Base-by-base conservation (phyloP, 2,797 vertebrate species). In the Aeoliscus strigatus region DNA sequence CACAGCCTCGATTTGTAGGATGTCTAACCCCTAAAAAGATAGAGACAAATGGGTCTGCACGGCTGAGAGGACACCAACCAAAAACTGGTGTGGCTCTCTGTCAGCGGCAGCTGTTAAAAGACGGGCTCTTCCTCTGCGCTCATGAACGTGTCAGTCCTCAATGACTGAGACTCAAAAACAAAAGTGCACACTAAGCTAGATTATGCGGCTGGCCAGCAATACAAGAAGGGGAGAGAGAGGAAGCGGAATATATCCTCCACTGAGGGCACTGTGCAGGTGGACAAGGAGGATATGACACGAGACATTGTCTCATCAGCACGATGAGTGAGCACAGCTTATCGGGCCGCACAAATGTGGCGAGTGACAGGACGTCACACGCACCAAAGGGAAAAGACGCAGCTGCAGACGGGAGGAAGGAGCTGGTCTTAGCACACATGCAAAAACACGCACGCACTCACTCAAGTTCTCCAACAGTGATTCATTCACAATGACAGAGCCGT, bases 401-500 rank as follows among this genome's bases (percentile, higher is more conserved):
- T 39, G 60, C 32, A 61, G 55, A 29, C 11, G 28, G 18, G 23
- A 25, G 14, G 24, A 27, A 28, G 31, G n/a, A 30, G 21, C 37
- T 70, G 32, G 25, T 59, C 37, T 73, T 66, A 61, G 40, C 53
- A 56, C 24, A 44, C 43, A 37, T 38, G 31, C 16, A 39, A 38
- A 44, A 28, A 27, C 14, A 44, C 17, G 39, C 39, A 51, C 32
- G 44, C 47, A 37, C 46, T 16, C 24, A 27, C 56, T 41, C 35
- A 50, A 29, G 41, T 47, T 61, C 46, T 57, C 33, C 48, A 38
- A 69, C 60, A 46, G 73, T 76, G 75, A 83, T 83, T 86, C 64
- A 75, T 85, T 83, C 71, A 77, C 73, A 85, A 66, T 74, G 80
- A 81, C 80, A 78, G 77, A 78, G 73, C 73, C 76, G 73, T 86